Percentiles rank a stretch among this genome's conserved stretches.
These are phyloP conservation scores for Hemithea aestivaria DNA, from an alignment of 2,888 invertebrate species.

Conservation along the genomic window DNA sequence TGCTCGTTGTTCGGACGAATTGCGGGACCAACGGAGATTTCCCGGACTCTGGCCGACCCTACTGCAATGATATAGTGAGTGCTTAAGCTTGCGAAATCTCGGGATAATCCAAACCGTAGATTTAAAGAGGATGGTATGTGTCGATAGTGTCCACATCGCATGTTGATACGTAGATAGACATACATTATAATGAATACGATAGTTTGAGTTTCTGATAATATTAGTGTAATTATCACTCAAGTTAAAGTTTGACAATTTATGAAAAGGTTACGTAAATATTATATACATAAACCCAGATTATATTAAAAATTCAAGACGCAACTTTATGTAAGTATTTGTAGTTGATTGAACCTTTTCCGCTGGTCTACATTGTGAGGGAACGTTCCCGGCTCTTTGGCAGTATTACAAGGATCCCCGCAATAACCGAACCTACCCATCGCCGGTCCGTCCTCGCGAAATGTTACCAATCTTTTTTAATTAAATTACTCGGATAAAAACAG, in stretches of 20 bases:
- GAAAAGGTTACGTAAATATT: too few species aligned
- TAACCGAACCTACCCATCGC: slow-evolving; percentile 45
- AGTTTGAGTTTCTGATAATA: too few species aligned
- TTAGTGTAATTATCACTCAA: too few species aligned
- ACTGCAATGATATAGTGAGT: slow-evolving; percentile 11
- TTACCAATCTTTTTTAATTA: slow-evolving; percentile 55
- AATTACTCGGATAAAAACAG: slow-evolving; percentile 40
- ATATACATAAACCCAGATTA: too few species aligned
- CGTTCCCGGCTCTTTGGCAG: slow-evolving; percentile 21
- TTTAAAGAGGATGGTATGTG: too few species aligned
- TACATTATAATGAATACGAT: too few species aligned
- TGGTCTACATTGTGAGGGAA: slow-evolving; percentile 5
- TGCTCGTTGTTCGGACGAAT: slow-evolving; percentile 38
- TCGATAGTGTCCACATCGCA: too few species aligned
- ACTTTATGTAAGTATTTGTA: too few species aligned
- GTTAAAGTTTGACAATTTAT: too few species aligned
- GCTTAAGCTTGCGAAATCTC: slow-evolving; percentile 6
- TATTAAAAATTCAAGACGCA: too few species aligned
- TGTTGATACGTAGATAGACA: too few species aligned
- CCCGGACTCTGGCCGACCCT: slow-evolving; percentile 18
- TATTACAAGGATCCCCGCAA: slow-evolving; percentile 47
- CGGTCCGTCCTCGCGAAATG: slow-evolving; percentile 35
- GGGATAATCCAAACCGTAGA: too few species aligned
- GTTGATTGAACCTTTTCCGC: neutral
- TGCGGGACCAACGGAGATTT: slow-evolving; percentile 42